Conservation (phyloP, 2,888 invertebrate genomes). For the Metallyticus violacea region DNA sequence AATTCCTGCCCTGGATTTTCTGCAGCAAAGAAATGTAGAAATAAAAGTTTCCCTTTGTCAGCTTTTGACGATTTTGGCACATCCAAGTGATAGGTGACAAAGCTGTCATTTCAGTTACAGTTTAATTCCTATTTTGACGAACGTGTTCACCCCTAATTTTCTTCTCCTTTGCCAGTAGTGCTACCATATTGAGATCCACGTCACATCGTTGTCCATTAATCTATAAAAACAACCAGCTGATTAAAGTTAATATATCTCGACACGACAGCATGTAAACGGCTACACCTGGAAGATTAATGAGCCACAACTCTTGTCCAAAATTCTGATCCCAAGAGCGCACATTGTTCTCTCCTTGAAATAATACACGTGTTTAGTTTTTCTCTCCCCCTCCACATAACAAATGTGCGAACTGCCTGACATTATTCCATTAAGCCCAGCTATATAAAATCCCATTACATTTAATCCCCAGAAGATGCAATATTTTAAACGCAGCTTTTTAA, state of each 20-base stretch:
- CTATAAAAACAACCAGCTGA: not conserved
- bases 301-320: not conserved
- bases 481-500: not conserved
- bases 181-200: not conserved
- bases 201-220: too few species aligned
- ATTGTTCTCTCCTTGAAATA: not conserved
- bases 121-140: too few species aligned
- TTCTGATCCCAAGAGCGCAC: not conserved
- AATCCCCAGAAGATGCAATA: not conserved
- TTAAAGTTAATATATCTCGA: not conserved
- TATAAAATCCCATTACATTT: not conserved
- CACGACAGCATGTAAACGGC: not conserved
- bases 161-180: not conserved
- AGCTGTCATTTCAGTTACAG: too few species aligned
- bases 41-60: too few species aligned
- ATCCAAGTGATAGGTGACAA: too few species aligned
- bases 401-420: not conserved
- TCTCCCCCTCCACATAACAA: not conserved
- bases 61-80: too few species aligned
- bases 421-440: not conserved
- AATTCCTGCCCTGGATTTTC: too few species aligned
- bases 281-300: not conserved
- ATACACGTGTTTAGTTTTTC: not conserved
- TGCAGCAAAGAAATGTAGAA: too few species aligned
- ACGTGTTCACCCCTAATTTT: too few species aligned